Conservation (phyloP, 2,888 invertebrate genomes). For the Drosophila parthenogenetica region DNA sequence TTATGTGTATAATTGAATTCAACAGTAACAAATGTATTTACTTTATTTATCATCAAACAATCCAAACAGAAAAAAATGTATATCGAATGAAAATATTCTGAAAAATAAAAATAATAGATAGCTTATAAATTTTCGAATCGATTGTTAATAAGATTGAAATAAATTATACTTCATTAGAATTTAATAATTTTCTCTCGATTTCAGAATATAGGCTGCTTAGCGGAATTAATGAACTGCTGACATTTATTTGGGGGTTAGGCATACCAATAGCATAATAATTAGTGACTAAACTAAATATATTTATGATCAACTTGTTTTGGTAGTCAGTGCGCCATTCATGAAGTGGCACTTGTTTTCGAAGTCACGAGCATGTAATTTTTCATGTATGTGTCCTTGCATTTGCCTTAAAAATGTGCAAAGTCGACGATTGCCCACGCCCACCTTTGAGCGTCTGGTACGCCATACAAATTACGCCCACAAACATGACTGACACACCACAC, state of each 20-base stretch:
- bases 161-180: too few relatives aligned
- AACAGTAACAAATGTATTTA: too few relatives aligned
- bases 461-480: constrained; percentile 65
- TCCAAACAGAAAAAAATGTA: too few relatives aligned
- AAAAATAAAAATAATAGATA: too few relatives aligned
- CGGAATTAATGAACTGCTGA: neutral
- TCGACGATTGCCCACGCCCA: constrained; percentile 44
- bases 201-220: too few relatives aligned
- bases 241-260: constrained; percentile 32
- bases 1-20: too few relatives aligned
- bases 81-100: too few relatives aligned
- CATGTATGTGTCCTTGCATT: constrained; percentile 28
- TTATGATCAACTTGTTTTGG: constrained; percentile 21
- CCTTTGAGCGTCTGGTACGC: constrained; percentile 25
- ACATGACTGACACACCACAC: constrained; percentile 68
- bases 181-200: too few relatives aligned
- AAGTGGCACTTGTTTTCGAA: constrained; percentile 51
- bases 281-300: neutral
- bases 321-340: constrained; percentile 50
- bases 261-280: constrained; percentile 10
- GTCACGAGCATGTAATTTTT: constrained; percentile 26
- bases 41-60: too few relatives aligned
- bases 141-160: too few relatives aligned
- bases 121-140: too few relatives aligned
- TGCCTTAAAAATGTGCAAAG: constrained; percentile 72